These are phyloP conservation scores for Pissodes strobi DNA, from an alignment of 1,140 invertebrate genomes.

Conservation along the genomic window DNA sequence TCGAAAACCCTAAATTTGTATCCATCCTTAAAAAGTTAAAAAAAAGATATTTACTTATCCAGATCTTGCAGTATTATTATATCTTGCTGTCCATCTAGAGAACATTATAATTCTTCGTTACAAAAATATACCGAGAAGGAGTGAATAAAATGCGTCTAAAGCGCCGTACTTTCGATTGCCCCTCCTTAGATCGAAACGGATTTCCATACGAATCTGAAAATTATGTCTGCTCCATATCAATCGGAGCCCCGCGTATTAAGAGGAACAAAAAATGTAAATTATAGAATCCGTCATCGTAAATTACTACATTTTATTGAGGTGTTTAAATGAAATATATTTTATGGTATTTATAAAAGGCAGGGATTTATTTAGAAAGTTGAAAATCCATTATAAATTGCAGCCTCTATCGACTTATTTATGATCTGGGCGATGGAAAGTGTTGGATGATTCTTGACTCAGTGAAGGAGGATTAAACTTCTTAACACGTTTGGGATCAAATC, in stretches of 20 bases:
- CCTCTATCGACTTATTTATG: conserved; percentile 43
- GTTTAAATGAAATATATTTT: conserved; percentile 49
- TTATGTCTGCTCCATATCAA: conserved; percentile 37
- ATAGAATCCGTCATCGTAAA: conserved; percentile 47
- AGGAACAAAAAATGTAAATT: conserved; percentile 41
- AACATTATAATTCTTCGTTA: too few relatives aligned
- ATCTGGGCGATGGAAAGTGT: conserved; percentile 40
- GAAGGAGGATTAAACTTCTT: conserved; percentile 8
- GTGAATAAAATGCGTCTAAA: too few relatives aligned
- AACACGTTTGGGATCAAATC: too few relatives aligned
- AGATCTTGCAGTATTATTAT: too few relatives aligned
- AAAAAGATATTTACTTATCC: too few relatives aligned
- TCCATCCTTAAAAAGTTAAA: too few relatives aligned
- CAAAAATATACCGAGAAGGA: too few relatives aligned
- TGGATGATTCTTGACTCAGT: not conserved
- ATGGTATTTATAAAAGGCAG: conserved; percentile 45
- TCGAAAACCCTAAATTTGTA: too few relatives aligned
- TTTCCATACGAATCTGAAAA: conserved; percentile 20
- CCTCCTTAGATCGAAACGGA: too few relatives aligned
- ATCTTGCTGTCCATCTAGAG: too few relatives aligned
- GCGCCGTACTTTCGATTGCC: too few relatives aligned
- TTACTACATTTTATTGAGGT: conserved; percentile 46
- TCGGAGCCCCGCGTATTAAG: conserved; percentile 30
- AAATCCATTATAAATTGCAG: conserved; percentile 45
- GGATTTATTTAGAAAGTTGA: conserved; percentile 47